A percentile compares a stretch with the other conserved stretches of the same genome.
These are phyloP conservation scores for Catonia carolina DNA, from an alignment of 2,888 invertebrate genomes.

Conservation along the genomic window DNA sequence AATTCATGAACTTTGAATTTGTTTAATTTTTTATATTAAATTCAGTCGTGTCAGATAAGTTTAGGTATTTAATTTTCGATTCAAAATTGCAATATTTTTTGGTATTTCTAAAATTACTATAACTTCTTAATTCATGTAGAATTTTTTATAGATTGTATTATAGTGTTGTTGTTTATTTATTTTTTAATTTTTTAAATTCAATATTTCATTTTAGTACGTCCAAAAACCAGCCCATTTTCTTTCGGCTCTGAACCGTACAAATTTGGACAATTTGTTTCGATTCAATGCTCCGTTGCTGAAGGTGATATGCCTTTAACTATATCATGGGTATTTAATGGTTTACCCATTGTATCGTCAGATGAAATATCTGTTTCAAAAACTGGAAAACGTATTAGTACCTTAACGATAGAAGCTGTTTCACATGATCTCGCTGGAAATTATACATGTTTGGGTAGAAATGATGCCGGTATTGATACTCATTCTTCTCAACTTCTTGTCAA, in stretches of 20 bases:
- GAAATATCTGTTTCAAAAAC: constrained; percentile 27
- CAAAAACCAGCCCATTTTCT: constrained; percentile 68
- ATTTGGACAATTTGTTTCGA: constrained; percentile 38
- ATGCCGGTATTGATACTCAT: constrained; percentile 61
- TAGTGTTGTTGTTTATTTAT: neutral
- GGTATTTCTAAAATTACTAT: too few species aligned
- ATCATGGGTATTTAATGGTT: constrained; percentile 51
- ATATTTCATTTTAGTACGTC: constrained; percentile 63
- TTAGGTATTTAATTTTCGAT: too few species aligned
- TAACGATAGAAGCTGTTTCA: constrained; percentile 62
- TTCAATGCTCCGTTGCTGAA: constrained; percentile 47
- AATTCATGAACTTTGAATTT: too few species aligned
- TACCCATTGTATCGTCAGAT: constrained; percentile 29
- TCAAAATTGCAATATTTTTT: too few species aligned
- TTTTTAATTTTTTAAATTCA: neutral
- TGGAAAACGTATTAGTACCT: constrained; percentile 37
- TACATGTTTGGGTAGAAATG: constrained; percentile 66
- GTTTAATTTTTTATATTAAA: too few species aligned
- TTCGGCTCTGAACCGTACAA: constrained; percentile 59
- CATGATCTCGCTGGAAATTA: constrained; percentile 68
- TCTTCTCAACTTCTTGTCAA: constrained; percentile 58
- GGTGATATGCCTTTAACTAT: constrained; percentile 39
- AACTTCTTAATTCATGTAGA: too few species aligned
- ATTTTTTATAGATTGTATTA: too few species aligned
- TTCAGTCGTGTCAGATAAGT: too few species aligned